Evolutionary conservation across 2,888 invertebrate species (phyloP), one percentile per base, ranked within the genome.

Genomic region (Ennomos erosarius): DNA sequence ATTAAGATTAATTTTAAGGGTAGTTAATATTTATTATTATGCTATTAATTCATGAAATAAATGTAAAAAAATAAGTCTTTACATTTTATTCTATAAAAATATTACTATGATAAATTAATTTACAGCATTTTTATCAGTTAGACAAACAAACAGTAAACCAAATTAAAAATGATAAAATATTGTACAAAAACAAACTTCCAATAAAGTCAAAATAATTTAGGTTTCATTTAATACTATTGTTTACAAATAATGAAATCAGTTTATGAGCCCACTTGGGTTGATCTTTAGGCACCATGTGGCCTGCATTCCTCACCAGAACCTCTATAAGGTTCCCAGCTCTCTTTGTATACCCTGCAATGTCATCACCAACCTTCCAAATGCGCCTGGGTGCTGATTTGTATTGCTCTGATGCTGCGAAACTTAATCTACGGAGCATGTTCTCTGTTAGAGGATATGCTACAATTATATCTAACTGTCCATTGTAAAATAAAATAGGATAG

Each of bases 321-420:
- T 96, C 96, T 0, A 95, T 94, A 16, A 97, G 85, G 74, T 96
- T 95, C 0, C 95, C 95, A 11, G 94, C 95, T 65, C 90, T 91
- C 78, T 95, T 96, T 1, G 93, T 93, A 83, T 96, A 97, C 0
- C 97, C 97, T 1, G 96, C 97, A 11, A 97, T 83, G 43, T 95
- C 94, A 2, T 84, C 79, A 10, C 81, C 93, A 3, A 96, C 94
- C 49, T 80, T 90, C 97, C 97, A 97, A 59, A 95, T 90, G 11
- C 90, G 77, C 36, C 96, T 92, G 0, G 78, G 70, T 0, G 96
- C 96, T 0, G 69, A 84, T 71, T 93, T 94, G 78, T 96, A 98
- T 11, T 93, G 87, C 1, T 90, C 88, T 0, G 94, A 87, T 0
- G 92, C 93, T 26, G 85, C 88, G 89, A 97, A 98, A 12, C 95